phyloP scores from a whole-genome alignment of 1,140 invertebrate species.

The Bursaphelenchus mucronatus region DNA sequence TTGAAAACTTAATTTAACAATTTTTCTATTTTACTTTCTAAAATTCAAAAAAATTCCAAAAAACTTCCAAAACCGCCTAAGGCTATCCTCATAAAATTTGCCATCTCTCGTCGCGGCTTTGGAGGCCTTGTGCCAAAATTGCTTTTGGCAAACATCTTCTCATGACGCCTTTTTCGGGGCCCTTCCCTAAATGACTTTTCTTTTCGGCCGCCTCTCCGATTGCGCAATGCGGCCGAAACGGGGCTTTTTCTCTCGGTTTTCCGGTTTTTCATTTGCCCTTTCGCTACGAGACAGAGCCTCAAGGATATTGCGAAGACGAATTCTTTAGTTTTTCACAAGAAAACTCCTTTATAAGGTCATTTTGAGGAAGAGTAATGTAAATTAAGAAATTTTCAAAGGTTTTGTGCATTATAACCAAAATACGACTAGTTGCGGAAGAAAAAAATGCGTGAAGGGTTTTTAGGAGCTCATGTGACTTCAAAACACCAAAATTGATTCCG shows the following conservation, averaged over 20 bases:
- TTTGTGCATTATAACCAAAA: too few species aligned
- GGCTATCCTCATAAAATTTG: not conserved
- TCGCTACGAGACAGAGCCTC: not conserved
- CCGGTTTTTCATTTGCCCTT: not conserved
- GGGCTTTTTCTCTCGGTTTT: not conserved
- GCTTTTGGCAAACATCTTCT: not conserved
- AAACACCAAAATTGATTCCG: too few species aligned
- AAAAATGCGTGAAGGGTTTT: too few species aligned
- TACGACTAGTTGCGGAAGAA: too few species aligned
- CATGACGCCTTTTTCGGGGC: not conserved
- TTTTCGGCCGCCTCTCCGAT: not conserved
- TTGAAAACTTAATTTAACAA: too few species aligned
- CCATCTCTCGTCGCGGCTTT: not conserved
- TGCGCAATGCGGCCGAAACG: not conserved
- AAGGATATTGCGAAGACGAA: not conserved
- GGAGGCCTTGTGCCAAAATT: not conserved
- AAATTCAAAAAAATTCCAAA: not conserved
- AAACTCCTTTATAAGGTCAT: not conserved
- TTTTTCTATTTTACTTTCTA: not conserved
- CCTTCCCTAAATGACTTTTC: conserved; percentile 1
- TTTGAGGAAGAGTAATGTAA: not conserved
- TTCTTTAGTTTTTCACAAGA: not conserved
- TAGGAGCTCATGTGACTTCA: too few species aligned
- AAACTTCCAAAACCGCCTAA: not conserved
- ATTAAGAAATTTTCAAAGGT: not conserved